phyloP scores from a whole-genome alignment of 2,113 vertebrate genomes.

The Euleptes europaea region DNA sequence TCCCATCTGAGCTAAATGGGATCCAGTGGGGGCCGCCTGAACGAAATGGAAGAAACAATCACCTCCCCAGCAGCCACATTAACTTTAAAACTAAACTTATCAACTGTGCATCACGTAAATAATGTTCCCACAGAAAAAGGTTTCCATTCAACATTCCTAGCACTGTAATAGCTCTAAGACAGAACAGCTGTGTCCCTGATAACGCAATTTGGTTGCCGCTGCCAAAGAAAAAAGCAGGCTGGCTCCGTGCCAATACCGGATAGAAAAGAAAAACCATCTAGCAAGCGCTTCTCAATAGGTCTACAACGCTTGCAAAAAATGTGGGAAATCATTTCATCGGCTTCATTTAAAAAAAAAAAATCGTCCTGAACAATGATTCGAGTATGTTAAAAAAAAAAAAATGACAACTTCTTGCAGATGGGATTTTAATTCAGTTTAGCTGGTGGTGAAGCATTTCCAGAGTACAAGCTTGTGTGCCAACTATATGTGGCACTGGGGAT shows the following conservation, averaged over 20 bases:
- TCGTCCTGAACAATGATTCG: neutral
- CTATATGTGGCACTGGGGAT: too few relatives aligned
- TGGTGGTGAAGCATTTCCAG: neutral
- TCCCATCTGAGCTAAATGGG: neutral
- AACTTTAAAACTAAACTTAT: conserved; percentile 43
- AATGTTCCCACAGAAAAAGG: conserved; percentile 57
- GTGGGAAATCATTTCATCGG: conserved; percentile 8
- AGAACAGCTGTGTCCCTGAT: conserved; percentile 59
- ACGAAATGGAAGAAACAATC: neutral
- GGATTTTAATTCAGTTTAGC: neutral
- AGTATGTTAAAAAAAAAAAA: neutral
- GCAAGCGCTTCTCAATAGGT: conserved; percentile 41
- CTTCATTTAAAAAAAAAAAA: conserved; percentile 10
- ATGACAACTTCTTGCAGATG: neutral
- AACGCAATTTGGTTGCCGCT: conserved; percentile 47
- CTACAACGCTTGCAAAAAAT: conserved; percentile 36
- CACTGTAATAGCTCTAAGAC: conserved; percentile 62
- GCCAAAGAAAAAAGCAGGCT: conserved; percentile 61
- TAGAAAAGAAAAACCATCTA: conserved; percentile 16
- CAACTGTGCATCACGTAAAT: conserved; percentile 51
- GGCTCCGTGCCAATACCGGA: conserved; percentile 44
- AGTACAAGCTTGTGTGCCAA: neutral
- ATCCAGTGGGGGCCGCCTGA: neutral
- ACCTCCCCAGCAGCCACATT: conserved; percentile 20
- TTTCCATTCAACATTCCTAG: conserved; percentile 50